Conservation (phyloP, 2,113 vertebrate genomes). For the Dicrurus megarhynchus region DNA sequence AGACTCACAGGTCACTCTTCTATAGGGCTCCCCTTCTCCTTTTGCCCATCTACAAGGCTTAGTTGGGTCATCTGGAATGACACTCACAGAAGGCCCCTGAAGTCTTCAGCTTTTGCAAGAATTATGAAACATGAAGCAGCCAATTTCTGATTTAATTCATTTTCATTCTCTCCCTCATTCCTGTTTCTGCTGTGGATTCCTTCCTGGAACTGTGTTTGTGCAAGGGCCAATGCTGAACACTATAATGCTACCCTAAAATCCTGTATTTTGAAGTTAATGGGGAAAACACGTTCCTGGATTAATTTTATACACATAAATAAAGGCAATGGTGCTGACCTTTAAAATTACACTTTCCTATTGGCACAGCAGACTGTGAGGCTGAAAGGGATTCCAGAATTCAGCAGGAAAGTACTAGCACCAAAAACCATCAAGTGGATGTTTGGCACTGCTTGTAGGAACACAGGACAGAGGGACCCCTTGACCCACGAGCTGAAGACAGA, state of each 20-base stretch:
- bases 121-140: not conserved
- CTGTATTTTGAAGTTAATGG: not conserved
- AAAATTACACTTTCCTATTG: not conserved
- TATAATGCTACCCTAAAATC: not conserved
- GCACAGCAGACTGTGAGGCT: not conserved
- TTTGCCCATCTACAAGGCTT: not conserved
- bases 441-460: not conserved
- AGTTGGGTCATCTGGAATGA: not conserved
- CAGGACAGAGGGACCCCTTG: not conserved
- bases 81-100: not conserved
- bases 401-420: not conserved
- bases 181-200: not conserved
- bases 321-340: not conserved
- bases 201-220: not conserved
- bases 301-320: not conserved
- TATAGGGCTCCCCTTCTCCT: not conserved
- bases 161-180: not conserved
- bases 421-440: not conserved
- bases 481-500: not conserved
- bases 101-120: not conserved
- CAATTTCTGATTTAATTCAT: not conserved
- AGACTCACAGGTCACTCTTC: not conserved
- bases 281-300: not conserved
- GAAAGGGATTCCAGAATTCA: not conserved
- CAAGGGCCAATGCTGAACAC: not conserved